Evolutionary conservation across 2,888 invertebrate species (phyloP).

Genomic region (Leptarthrus brevirostris): DNA sequence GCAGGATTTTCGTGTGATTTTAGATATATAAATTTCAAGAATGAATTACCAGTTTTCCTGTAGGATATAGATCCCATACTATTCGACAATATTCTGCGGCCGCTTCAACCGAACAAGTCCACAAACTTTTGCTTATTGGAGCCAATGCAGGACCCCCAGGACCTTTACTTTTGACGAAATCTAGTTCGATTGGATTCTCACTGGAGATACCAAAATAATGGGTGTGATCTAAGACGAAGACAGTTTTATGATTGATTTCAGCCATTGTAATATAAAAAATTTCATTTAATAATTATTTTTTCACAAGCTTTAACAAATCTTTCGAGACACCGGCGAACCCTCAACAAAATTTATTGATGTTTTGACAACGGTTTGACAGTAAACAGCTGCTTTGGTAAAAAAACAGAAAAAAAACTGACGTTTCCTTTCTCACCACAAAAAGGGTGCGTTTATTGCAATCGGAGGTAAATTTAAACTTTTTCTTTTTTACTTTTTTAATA

Average conservation of each 20-base stretch:
- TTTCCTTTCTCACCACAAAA: no score
- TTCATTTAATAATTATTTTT: not conserved
- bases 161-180: constrained; percentile 70
- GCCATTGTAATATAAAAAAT: constrained; percentile 52
- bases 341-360: no score
- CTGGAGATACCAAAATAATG: constrained; percentile 84
- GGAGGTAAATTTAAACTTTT: no score
- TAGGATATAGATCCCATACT: constrained; percentile 96
- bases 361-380: no score
- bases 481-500: no score
- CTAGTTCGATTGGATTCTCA: constrained; percentile 65
- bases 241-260: constrained; percentile 88
- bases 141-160: constrained; percentile 80
- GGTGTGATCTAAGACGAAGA: constrained; percentile 94
- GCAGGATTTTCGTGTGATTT: no score
- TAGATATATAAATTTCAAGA: no score
- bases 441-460: no score
- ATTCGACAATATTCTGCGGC: constrained; percentile 96
- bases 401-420: no score
- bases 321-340: no score
- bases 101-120: constrained; percentile 97
- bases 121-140: constrained; percentile 90
- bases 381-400: no score
- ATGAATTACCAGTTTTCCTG: constrained; percentile 79
- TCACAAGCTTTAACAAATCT: no score